Conservation (phyloP, 2,113 vertebrate genomes). For the Cavia aperea region DNA sequence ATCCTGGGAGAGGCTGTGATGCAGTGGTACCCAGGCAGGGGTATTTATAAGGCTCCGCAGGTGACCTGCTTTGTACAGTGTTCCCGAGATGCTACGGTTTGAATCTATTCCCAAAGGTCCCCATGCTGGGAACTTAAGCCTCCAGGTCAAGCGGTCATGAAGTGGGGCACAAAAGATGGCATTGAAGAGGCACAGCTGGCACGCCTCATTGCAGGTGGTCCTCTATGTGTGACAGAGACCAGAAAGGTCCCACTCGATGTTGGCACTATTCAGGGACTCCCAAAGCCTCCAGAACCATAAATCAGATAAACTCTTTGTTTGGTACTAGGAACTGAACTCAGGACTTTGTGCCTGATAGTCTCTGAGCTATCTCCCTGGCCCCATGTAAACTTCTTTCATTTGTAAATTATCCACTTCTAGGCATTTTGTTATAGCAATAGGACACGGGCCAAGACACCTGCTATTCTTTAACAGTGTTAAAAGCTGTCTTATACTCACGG, state of each 20-base stretch:
- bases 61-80: background rate
- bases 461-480: background rate
- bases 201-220: background rate
- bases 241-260: background rate
- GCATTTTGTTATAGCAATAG: background rate
- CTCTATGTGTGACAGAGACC: background rate
- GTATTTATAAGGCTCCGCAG: background rate
- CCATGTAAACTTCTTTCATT: background rate
- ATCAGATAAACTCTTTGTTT: background rate
- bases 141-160: too few species aligned
- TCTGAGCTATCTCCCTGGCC: too few species aligned
- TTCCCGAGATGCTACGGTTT: background rate
- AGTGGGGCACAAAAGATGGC: too few species aligned
- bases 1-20: background rate
- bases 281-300: background rate
- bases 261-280: background rate
- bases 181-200: too few species aligned
- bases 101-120: background rate
- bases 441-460: background rate
- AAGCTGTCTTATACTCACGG: background rate
- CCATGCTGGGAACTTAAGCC: background rate
- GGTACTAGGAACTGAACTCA: too few species aligned
- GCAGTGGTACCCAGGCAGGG: background rate
- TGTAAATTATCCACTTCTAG: background rate
- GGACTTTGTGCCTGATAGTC: too few species aligned